Conservation (phyloP, 2,888 invertebrate genomes). For the Tillus elongatus region DNA sequence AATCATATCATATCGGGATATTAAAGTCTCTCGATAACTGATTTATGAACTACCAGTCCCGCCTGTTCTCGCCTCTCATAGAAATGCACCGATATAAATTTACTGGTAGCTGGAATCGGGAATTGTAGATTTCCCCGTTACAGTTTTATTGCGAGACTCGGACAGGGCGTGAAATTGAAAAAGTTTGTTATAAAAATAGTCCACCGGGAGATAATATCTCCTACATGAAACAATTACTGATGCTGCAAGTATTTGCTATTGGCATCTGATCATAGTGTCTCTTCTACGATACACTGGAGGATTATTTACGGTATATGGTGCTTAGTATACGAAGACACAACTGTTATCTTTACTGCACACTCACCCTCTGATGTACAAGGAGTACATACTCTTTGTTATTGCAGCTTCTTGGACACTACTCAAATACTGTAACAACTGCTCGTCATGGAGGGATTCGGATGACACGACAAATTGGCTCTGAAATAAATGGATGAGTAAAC, state of each 20-base stretch:
- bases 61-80: conserved; percentile 33
- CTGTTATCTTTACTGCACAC: too few relatives aligned
- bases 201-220: conserved; percentile 31
- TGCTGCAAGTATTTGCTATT: conserved; percentile 13
- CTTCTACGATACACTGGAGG: conserved; percentile 7
- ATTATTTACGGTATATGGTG: too few relatives aligned
- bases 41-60: conserved; percentile 31
- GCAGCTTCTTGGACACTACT: too few relatives aligned
- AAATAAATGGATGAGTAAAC: too few relatives aligned
- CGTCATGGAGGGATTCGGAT: too few relatives aligned
- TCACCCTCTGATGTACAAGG: too few relatives aligned
- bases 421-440: too few relatives aligned
- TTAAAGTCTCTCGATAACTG: conserved; percentile 35
- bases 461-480: too few relatives aligned
- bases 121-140: conserved; percentile 38
- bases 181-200: conserved; percentile 39
- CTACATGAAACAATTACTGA: conserved; percentile 34
- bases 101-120: conserved; percentile 14
- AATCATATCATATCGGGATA: conserved; percentile 37
- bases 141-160: conserved; percentile 37
- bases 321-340: too few relatives aligned
- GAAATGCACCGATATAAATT: conserved; percentile 31
- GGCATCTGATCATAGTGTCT: conserved; percentile 12
- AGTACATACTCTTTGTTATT: too few relatives aligned
- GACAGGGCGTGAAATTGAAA: conserved; percentile 41